A percentile compares a stretch with the other conserved stretches of the same genome.
These are phyloP conservation scores for Pterostichus niger DNA, from an alignment of 2,888 invertebrate species.

Conservation along the genomic window DNA sequence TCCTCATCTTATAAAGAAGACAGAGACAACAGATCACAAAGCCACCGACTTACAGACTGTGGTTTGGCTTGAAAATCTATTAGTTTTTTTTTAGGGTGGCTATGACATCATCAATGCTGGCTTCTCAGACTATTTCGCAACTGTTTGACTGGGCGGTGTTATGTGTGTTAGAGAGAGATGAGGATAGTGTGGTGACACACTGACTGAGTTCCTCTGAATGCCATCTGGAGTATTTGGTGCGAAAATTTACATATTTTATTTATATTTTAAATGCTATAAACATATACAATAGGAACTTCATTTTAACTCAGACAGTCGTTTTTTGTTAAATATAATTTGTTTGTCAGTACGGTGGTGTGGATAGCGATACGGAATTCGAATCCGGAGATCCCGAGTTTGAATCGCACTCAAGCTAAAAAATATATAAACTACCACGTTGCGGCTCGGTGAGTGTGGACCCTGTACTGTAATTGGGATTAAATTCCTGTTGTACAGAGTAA, in stretches of 20 bases:
- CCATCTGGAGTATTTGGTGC: background rate
- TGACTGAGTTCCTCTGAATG: conserved; percentile 3
- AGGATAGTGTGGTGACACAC: conserved; percentile 7
- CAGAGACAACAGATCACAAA: background rate
- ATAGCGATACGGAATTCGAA: no score
- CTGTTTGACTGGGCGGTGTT: conserved; percentile 2
- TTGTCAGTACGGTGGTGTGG: no score
- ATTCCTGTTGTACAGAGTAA: no score
- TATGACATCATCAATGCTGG: conserved; percentile 9
- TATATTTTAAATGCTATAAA: background rate
- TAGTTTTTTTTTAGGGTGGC: conserved; percentile 22
- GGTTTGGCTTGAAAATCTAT: conserved; percentile 16
- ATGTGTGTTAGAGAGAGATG: background rate
- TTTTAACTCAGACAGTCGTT: no score
- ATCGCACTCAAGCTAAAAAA: no score
- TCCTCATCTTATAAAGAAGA: background rate
- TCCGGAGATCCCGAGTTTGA: no score
- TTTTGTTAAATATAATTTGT: no score
- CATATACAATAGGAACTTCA: no score
- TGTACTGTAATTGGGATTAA: no score
- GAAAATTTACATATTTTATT: background rate
- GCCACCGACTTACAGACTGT: conserved; percentile 9
- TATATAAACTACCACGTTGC: no score
- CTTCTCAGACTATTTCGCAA: conserved; percentile 22
- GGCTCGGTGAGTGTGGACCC: no score